Conservation (phyloP, 2,113 vertebrate genomes). For the Neoarius graeffei region DNA sequence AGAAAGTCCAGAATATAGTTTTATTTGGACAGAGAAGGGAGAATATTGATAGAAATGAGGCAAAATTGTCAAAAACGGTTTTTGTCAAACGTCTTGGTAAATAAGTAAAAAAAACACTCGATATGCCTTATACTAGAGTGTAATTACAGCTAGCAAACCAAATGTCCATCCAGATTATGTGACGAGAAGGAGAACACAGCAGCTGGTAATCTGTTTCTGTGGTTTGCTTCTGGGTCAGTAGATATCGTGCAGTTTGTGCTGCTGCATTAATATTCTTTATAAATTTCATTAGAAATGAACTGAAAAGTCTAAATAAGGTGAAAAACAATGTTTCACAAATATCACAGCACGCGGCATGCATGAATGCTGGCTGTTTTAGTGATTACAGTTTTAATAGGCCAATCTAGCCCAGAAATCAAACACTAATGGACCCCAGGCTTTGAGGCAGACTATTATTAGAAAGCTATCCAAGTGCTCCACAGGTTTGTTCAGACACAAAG, state of each 20-base stretch:
- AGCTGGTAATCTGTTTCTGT: background rate
- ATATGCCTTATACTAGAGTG: background rate
- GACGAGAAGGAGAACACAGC: background rate
- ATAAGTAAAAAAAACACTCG: background rate
- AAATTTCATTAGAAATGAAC: background rate
- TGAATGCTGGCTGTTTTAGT: background rate
- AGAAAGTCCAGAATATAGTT: background rate
- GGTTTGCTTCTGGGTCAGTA: background rate
- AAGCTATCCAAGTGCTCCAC: background rate
- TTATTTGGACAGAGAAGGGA: background rate
- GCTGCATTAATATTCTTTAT: background rate
- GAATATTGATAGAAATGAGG: too few species aligned
- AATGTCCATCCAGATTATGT: background rate
- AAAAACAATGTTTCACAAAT: background rate
- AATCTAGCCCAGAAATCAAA: background rate
- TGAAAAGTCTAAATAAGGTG: background rate
- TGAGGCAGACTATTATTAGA: slow-evolving; percentile 14
- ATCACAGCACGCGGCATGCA: background rate
- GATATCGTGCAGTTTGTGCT: background rate
- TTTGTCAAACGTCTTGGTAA: background rate
- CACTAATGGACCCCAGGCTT: slow-evolving; percentile 18
- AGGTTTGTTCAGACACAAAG: slow-evolving; percentile 21
- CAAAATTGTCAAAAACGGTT: background rate
- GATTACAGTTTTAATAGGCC: background rate
- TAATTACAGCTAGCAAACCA: background rate